Base-by-base conservation (phyloP, 2,113 vertebrate genomes). In the Propithecus coquereli region DNA sequence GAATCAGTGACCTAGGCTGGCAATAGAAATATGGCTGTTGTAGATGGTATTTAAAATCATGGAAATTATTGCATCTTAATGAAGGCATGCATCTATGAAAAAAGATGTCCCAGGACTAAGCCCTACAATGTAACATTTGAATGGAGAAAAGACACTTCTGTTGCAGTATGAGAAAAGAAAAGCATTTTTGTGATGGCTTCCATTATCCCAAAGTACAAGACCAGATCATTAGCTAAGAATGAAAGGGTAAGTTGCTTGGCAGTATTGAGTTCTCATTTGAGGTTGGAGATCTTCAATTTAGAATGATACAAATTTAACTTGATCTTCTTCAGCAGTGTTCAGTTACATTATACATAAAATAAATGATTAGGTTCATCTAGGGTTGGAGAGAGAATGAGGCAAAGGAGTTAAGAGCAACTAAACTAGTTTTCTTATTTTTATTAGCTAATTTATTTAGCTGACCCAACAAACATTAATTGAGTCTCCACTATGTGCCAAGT, bases 381-480 rank as follows among this genome's bases (percentile, higher is more conserved):
- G 18, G 18, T 92, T 92, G 34, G n/a, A 85, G 13, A 63, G n/a
- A 85, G 14, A 87, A 90, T 40, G 4, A 2, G 18, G 7, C 25
- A 79, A 91, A 93, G 30, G 45, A 74, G 25, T 61, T 90, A 92
- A 90, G 70, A 80, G 18, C 66, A 83, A 43, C 23, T 79, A 82
- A 79, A 63, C 37, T 40, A 50, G 16, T 81, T 94, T 27, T 68
- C 30, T 90, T 63, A 10, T 63, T 63, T n/a, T 66, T 88, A 54
- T 27, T 81, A 63, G 37, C 65, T 93, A 70, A 81, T 96, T 59
- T 71, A 63, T 73, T 91, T 83, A 73, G 25, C 90, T 86, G 61
- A 85, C 57, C 6, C 30, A 71, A 4, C 45, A 87, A 79, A 40
- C 25, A 65, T 65, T 8, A 34, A 50, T 6, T 93, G 45, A 93